Evolutionary conservation across 2,888 invertebrate species (phyloP).

Genomic region (Onchidella celtica): DNA sequence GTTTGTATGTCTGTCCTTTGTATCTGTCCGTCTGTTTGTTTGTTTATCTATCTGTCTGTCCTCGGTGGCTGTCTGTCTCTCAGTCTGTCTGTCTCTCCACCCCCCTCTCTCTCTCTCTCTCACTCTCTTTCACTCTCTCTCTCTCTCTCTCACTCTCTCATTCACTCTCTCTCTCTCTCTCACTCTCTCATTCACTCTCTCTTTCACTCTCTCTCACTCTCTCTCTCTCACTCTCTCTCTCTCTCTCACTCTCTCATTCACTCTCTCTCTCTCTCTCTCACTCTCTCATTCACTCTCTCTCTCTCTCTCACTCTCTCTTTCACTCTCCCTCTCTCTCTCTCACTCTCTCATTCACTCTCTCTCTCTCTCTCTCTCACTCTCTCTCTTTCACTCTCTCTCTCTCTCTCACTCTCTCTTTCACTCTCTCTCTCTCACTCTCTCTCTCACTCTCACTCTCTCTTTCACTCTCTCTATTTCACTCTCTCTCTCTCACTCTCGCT

Average conservation of each 20-base stretch:
- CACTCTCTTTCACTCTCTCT: not conserved
- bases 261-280: slow-evolving; percentile 16
- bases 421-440: too few species aligned
- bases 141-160: not conserved
- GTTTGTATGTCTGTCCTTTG: not conserved
- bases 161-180: not conserved
- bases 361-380: not conserved
- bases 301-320: not conserved
- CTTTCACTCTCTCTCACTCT: slow-evolving; percentile 1
- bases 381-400: too few species aligned
- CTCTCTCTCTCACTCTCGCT: too few species aligned
- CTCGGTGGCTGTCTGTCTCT: not conserved
- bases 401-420: too few species aligned
- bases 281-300: not conserved
- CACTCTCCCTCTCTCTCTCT: not conserved
- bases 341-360: not conserved
- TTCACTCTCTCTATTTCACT: too few species aligned
- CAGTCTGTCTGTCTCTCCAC: not conserved
- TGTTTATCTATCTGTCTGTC: not conserved
- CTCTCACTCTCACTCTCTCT: too few species aligned
- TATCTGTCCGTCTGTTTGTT: not conserved
- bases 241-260: slow-evolving; percentile 1
- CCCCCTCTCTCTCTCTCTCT: slow-evolving; percentile 8
- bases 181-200: not conserved
- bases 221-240: slow-evolving; percentile 12